Evolutionary conservation across 2,888 invertebrate species (phyloP).

Genomic region (Drosophila hawaiiensis): DNA sequence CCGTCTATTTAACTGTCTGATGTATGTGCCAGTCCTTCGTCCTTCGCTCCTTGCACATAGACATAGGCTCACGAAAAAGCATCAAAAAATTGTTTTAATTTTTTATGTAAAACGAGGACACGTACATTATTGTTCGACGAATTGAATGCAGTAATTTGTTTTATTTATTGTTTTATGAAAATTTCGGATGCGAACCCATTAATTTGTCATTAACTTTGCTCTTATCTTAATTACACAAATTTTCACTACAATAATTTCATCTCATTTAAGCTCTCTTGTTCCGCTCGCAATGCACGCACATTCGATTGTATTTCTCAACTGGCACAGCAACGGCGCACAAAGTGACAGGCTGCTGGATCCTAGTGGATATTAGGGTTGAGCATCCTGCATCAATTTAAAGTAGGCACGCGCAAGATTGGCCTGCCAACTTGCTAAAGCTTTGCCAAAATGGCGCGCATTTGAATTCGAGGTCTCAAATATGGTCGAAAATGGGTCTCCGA

Average conservation of each 20-base stretch:
- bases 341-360: conserved; percentile 72
- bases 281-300: conserved; percentile 77
- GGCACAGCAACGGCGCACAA: conserved; percentile 72
- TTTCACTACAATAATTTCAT: conserved; percentile 68
- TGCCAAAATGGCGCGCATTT: conserved; percentile 34
- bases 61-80: conserved; percentile 8
- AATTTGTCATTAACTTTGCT: conserved; percentile 37
- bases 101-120: conserved; percentile 58
- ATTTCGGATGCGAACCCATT: conserved; percentile 46
- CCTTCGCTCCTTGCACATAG: conserved; percentile 1
- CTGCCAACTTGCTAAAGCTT: conserved; percentile 61
- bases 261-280: conserved; percentile 42
- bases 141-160: conserved; percentile 33
- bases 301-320: conserved; percentile 72
- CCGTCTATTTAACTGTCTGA: conserved; percentile 40
- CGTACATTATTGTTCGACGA: conserved; percentile 36
- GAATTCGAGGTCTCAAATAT: conserved; percentile 9
- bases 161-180: conserved; percentile 2
- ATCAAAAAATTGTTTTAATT: conserved; percentile 28
- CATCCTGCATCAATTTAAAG: conserved; percentile 37
- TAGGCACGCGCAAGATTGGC: conserved; percentile 38
- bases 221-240: conserved; percentile 60
- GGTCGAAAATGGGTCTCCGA: neutral
- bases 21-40: conserved; percentile 37
- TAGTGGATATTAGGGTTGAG: conserved; percentile 57